These are phyloP conservation scores for Diplodus sargus DNA, from an alignment of 2,797 vertebrate species.

Conservation along the genomic window DNA sequence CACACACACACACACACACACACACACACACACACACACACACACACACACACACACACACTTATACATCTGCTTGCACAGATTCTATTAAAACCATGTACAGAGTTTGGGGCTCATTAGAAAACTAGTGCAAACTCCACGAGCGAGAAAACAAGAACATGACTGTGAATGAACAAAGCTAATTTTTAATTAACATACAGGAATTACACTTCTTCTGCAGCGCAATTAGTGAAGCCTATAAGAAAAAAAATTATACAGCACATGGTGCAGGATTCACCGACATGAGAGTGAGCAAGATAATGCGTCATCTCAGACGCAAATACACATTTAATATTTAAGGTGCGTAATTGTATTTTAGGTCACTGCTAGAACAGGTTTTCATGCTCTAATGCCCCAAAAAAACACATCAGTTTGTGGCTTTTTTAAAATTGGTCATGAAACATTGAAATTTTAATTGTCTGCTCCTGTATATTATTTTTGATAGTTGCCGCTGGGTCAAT, in stretches of 20 bases:
- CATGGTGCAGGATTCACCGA: background rate
- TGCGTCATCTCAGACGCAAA: too few relatives aligned
- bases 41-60: background rate
- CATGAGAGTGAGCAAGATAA: background rate
- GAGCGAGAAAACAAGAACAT: constrained; percentile 5
- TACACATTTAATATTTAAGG: too few relatives aligned
- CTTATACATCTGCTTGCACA: background rate
- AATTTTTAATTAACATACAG: background rate
- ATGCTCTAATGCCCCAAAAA: too few relatives aligned
- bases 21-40: background rate
- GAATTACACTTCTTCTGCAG: background rate
- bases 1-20: background rate
- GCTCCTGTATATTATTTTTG: too few relatives aligned
- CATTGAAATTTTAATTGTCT: too few relatives aligned
- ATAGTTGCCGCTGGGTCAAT: too few relatives aligned
- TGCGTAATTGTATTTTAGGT: too few relatives aligned
- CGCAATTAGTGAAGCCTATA: background rate
- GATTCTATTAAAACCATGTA: constrained; percentile 3
- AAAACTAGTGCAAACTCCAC: constrained; percentile 4
- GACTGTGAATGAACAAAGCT: constrained; percentile 10
- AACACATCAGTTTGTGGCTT: too few relatives aligned
- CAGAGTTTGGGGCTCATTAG: constrained; percentile 37
- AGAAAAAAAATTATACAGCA: background rate
- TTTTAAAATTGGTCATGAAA: too few relatives aligned
- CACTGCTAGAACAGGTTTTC: too few relatives aligned